These are phyloP conservation scores for Jacana jacana DNA, from an alignment of 2,113 vertebrate genomes.

Conservation along the genomic window DNA sequence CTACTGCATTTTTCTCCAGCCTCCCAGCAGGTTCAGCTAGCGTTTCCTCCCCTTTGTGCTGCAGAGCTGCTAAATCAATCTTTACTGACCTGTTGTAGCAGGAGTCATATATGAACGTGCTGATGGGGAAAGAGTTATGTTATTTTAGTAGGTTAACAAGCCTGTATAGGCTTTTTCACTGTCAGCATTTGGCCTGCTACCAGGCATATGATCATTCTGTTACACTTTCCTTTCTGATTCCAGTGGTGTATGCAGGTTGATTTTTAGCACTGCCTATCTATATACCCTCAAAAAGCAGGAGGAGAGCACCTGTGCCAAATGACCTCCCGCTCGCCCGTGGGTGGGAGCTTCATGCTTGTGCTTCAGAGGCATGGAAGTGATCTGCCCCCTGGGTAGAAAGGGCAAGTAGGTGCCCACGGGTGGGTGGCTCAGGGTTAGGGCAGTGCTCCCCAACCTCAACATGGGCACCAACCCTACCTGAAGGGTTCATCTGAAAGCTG, in stretches of 20 bases:
- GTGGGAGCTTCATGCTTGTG: background rate
- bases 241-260: background rate
- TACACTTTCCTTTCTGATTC: background rate
- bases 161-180: background rate
- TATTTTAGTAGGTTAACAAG: slow-evolving; percentile 17
- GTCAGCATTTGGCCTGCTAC: slow-evolving; percentile 26
- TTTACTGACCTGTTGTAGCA: slow-evolving; percentile 4
- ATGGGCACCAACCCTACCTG: background rate
- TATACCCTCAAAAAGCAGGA: background rate
- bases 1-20: background rate
- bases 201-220: background rate
- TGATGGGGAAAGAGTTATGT: background rate
- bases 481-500: background rate
- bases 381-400: background rate
- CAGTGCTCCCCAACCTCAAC: background rate
- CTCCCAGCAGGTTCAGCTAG: background rate
- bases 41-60: background rate
- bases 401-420: background rate
- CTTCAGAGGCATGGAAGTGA: background rate
- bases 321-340: background rate
- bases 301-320: background rate
- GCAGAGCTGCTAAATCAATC: background rate
- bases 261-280: background rate
- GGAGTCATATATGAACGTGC: background rate
- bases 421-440: background rate